Evolutionary conservation across 2,113 vertebrate genomes (phyloP), one percentile per base, ranked within the genome.

Genomic region (Peromyscus maniculatus): DNA sequence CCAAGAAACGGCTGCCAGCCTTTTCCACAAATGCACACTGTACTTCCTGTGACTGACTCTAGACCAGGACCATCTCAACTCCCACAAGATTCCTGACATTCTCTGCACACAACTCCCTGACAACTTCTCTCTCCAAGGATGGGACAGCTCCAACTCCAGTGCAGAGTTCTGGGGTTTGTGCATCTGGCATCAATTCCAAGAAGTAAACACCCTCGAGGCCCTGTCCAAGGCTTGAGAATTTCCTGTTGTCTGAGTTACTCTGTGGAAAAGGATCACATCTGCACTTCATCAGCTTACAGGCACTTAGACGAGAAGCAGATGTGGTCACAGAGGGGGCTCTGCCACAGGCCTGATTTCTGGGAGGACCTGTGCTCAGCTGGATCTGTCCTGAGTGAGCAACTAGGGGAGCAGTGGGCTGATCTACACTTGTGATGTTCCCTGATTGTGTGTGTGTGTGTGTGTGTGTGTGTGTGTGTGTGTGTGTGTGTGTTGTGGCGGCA

Each of bases 201-300:
- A 75, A 91, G 89, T 46, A 69, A 72, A 92, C 93, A 96, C 79
- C 92, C 91, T 66, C 89, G 11, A 0, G 90, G 69, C 82, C 94
- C 80, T 69, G 69, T n/a, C 93, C 49, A 39, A 87, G 95, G 86
- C 96, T 33, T 77, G 66, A 95, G 96, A 97, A 98, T 97, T 98
- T 98, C 98, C 98, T 98, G 97, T 97, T 96, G 88, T 93, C 94
- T 39, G 13, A 28, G 87, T 93, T 93, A 28, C 72, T n/a, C 62
- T 36, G 39, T 95, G 94, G 78, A 97, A 95, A 94, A 87, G 0
- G 52, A 92, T 91, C 89, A 11, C 98, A 98, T 97, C 98, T 98
- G 98, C 4, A 95, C 72, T 91, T 98, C 97, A 97, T 98, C 98
- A 98, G 28, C 82, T 55, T 1, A 0, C 49, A 24, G 91, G 49